phyloP scores from a whole-genome alignment of 2,113 vertebrate species.

The Campylomormyrus tamandua region DNA sequence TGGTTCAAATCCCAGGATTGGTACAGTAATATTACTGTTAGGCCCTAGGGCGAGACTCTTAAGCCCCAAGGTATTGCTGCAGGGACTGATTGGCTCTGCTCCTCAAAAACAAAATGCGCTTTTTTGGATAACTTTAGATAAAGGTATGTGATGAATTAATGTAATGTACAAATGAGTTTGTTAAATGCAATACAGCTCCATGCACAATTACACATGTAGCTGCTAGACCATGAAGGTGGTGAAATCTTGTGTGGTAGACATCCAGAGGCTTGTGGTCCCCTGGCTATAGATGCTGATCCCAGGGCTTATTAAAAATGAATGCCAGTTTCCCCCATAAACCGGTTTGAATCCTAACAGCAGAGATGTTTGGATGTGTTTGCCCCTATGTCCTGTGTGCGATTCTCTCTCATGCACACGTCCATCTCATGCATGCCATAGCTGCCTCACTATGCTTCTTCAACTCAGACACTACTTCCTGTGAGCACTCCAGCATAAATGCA shows the following conservation, averaged over 20 bases:
- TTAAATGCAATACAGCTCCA: neutral
- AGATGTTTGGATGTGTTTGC: neutral
- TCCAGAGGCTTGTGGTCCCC: neutral
- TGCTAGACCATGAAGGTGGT: neutral
- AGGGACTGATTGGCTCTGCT: neutral
- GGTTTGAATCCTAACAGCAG: neutral
- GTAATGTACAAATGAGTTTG: neutral
- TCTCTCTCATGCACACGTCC: neutral
- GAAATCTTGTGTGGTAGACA: neutral
- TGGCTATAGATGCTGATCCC: neutral
- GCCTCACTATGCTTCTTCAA: neutral
- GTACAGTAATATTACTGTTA: neutral
- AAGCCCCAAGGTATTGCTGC: neutral
- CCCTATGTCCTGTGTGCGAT: neutral
- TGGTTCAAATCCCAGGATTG: neutral
- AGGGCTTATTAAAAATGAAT: neutral
- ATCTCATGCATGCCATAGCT: too few species aligned
- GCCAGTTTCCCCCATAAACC: neutral
- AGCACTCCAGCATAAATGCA: neutral
- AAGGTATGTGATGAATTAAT: too few species aligned
- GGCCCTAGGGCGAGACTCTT: neutral
- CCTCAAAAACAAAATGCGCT: too few species aligned
- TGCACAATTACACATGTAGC: neutral
- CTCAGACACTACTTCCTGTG: conserved; percentile 1
- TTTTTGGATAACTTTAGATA: too few species aligned